A percentile compares a stretch with the other conserved stretches of the same genome.
phyloP scores from a whole-genome alignment of 2,113 vertebrate genomes.

The Mustelus asterias region DNA sequence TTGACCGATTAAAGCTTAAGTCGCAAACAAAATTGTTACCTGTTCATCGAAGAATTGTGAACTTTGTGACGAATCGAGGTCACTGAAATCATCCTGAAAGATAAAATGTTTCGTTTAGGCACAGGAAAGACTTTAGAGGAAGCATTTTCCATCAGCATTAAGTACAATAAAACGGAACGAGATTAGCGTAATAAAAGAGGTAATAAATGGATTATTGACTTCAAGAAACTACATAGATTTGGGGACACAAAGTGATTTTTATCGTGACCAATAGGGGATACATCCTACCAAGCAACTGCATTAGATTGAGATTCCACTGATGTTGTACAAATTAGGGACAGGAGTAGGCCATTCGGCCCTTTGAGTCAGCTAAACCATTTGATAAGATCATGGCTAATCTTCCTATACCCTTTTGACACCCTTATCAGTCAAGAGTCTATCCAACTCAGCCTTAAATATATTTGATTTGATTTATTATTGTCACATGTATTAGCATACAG shows the following conservation, averaged over 20 bases:
- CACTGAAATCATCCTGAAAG: slow-evolving; percentile 47
- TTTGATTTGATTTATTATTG: too few relatives aligned
- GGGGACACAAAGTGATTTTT: background rate
- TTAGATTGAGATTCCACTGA: background rate
- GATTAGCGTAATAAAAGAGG: background rate
- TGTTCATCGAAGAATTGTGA: slow-evolving; percentile 57
- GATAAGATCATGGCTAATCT: too few relatives aligned
- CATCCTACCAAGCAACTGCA: background rate
- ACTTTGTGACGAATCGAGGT: slow-evolving; percentile 49
- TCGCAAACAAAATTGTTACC: slow-evolving; percentile 48
- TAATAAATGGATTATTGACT: background rate
- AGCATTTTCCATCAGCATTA: background rate
- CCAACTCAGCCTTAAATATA: too few relatives aligned
- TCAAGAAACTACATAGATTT: background rate
- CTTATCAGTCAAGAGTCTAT: too few relatives aligned
- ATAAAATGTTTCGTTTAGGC: background rate
- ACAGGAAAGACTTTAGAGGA: background rate
- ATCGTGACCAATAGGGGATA: background rate
- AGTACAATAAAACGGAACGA: background rate
- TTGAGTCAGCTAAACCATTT: too few relatives aligned
- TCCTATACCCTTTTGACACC: too few relatives aligned
- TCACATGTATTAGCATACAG: too few relatives aligned
- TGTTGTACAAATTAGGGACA: too few relatives aligned
- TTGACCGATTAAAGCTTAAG: background rate
- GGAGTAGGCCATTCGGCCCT: too few relatives aligned